Conservation (phyloP, 2,888 invertebrate genomes). For the Bursaphelenchus okinawaensis region DNA sequence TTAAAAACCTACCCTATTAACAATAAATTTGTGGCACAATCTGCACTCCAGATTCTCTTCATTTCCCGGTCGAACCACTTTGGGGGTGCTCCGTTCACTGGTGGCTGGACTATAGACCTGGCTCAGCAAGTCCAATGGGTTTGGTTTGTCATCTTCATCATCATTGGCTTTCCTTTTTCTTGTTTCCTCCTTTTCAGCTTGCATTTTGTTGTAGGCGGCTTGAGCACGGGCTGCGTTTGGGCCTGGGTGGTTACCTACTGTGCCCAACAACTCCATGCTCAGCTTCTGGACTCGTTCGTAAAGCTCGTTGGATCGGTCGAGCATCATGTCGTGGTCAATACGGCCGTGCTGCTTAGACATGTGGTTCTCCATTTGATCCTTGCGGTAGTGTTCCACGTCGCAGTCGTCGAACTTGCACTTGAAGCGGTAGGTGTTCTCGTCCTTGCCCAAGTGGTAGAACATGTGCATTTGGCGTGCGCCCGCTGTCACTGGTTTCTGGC, state of each 20-base stretch:
- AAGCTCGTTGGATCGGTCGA: constrained; percentile 36
- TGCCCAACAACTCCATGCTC: constrained; percentile 55
- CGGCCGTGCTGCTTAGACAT: constrained; percentile 53
- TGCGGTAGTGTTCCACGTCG: constrained; percentile 53
- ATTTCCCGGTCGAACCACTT: constrained; percentile 8
- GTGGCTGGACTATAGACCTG: not conserved
- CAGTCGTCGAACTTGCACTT: constrained; percentile 51
- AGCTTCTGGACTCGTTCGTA: constrained; percentile 28
- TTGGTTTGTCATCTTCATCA: not conserved
- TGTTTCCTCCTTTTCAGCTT: constrained; percentile 23
- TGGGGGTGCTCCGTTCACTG: not conserved
- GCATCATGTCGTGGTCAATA: constrained; percentile 56
- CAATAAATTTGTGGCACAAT: constrained; percentile 53
- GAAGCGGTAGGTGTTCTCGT: constrained; percentile 36
- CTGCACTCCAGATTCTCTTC: constrained; percentile 52
- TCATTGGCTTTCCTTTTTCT: constrained; percentile 13
- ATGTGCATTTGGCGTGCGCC: constrained; percentile 57
- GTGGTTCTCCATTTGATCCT: constrained; percentile 58
- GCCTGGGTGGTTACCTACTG: constrained; percentile 49
- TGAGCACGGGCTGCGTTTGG: constrained; percentile 52
- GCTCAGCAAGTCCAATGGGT: constrained; percentile 5
- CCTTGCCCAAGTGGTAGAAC: constrained; percentile 56
- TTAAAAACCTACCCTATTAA: constrained; percentile 38
- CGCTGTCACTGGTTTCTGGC: constrained; percentile 56
- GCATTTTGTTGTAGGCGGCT: constrained; percentile 28